These are phyloP conservation scores for Murina feae DNA, from an alignment of 2,113 vertebrate genomes.

Conservation along the genomic window DNA sequence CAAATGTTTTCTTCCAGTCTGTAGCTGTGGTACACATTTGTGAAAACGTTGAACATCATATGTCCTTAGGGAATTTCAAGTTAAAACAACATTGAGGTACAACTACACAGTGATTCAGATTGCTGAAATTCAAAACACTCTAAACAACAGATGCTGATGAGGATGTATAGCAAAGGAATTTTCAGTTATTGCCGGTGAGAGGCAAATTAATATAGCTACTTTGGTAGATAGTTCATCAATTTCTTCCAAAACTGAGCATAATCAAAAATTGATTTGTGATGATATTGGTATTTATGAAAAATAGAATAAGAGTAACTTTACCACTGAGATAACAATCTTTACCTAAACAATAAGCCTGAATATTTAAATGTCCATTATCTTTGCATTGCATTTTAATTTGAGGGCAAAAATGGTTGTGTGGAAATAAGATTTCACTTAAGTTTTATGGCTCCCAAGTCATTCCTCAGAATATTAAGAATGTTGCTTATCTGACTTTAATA, in stretches of 20 bases:
- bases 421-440: background rate
- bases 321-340: background rate
- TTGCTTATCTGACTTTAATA: conserved; percentile 29
- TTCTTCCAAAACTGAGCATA: background rate
- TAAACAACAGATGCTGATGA: background rate
- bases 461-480: background rate
- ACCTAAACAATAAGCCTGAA: background rate
- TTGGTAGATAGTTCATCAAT: background rate
- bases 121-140: background rate
- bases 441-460: background rate
- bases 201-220: background rate
- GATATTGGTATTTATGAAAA: background rate
- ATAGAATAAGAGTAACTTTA: no score
- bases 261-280: background rate
- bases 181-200: background rate
- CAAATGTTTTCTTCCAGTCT: background rate
- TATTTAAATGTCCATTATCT: background rate
- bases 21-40: background rate
- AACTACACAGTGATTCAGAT: background rate
- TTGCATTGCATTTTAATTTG: background rate
- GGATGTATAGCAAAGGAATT: background rate
- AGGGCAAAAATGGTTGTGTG: background rate
- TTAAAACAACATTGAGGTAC: background rate
- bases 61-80: background rate
- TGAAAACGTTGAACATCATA: background rate